phyloP scores from a whole-genome alignment of 2,797 vertebrate species.

The Mallotus villosus region DNA sequence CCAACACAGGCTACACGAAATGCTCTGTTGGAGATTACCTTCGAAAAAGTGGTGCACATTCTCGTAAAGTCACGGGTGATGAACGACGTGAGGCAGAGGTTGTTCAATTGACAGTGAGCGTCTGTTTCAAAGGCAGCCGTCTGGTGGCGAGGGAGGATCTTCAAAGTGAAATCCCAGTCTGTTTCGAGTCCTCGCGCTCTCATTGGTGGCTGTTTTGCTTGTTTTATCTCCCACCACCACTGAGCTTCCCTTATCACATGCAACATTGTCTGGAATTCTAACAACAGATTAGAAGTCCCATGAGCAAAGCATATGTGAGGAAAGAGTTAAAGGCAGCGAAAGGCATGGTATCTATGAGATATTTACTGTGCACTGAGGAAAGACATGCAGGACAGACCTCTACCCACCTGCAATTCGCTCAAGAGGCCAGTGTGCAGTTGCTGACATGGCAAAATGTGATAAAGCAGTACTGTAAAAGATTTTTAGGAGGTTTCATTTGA shows the following conservation, averaged over 20 bases:
- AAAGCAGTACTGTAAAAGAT: conserved; percentile 6
- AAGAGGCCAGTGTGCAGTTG: conserved; percentile 4
- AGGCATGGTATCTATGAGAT: conserved; percentile 29
- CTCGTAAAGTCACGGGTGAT: conserved; percentile 42
- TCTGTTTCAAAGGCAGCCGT: conserved; percentile 64
- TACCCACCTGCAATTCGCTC: conserved; percentile 16
- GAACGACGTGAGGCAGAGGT: conserved; percentile 44
- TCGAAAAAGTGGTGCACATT: conserved; percentile 7
- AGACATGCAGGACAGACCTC: background rate
- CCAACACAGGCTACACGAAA: background rate
- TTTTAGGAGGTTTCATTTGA: conserved; percentile 10
- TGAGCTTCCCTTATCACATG: conserved; percentile 70
- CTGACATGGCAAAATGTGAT: conserved; percentile 11
- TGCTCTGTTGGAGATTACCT: background rate
- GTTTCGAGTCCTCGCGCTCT: conserved; percentile 71
- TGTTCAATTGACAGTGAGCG: conserved; percentile 59
- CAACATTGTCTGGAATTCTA: conserved; percentile 70
- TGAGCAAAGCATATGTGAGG: conserved; percentile 56
- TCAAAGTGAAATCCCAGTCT: conserved; percentile 69
- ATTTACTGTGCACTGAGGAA: conserved; percentile 29
- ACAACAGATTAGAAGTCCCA: conserved; percentile 64
- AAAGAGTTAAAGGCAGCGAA: conserved; percentile 51
- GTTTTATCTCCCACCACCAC: conserved; percentile 69
- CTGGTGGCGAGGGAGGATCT: conserved; percentile 63
- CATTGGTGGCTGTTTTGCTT: conserved; percentile 64